Percentiles rank a stretch among this genome's conserved stretches.
These are phyloP conservation scores for Sarotherodon lohbergeri DNA, from an alignment of 2,113 vertebrate genomes.

Conservation along the genomic window DNA sequence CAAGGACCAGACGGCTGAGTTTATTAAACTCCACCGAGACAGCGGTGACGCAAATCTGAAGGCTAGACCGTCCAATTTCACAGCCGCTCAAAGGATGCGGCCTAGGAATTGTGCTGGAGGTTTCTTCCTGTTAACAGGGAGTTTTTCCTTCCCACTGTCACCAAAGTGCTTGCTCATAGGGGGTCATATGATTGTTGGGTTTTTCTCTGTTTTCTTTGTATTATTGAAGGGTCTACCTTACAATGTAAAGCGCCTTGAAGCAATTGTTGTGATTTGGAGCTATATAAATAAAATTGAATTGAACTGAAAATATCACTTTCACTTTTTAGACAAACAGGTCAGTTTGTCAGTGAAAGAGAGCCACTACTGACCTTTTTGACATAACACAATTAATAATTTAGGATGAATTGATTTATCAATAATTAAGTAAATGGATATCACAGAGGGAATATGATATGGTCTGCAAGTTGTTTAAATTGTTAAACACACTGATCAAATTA, in stretches of 20 bases:
- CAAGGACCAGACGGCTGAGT: not conserved
- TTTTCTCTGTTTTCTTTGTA: not conserved
- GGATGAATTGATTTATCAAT: not conserved
- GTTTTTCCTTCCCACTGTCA: not conserved
- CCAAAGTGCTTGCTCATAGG: not conserved
- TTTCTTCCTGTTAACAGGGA: not conserved
- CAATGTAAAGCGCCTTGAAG: not conserved
- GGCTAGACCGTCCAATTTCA: not conserved
- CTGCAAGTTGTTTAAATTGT: not conserved
- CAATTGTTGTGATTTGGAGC: not conserved
- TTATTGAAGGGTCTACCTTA: not conserved
- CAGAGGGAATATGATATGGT: not conserved
- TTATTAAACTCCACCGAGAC: not conserved
- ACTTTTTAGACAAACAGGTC: not conserved
- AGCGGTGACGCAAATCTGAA: rapidly evolving
- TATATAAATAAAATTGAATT: rapidly evolving
- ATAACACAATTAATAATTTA: not conserved
- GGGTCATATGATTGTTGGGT: not conserved
- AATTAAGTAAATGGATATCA: not conserved
- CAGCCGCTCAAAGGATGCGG: not conserved
- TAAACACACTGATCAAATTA: not conserved
- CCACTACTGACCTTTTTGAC: not conserved
- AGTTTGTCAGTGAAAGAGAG: not conserved
- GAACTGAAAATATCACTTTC: not conserved
- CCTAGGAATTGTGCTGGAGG: rapidly evolving